Evolutionary conservation across 37 sponge, comb jelly and placozoan genomes (phyloP).

Genomic region (Mnemiopsis leidyi): DNA sequence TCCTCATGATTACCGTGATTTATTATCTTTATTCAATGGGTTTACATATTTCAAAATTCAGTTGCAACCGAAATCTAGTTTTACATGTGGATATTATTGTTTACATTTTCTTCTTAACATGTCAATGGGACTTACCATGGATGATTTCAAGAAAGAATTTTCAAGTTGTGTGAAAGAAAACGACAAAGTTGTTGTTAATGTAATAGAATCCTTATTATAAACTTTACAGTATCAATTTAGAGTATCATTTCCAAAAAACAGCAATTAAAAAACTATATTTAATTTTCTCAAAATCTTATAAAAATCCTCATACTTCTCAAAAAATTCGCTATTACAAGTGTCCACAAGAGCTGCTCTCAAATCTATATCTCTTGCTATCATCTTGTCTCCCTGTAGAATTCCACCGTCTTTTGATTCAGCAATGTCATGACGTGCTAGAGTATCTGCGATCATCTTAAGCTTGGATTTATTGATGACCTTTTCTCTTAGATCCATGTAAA

Average conservation of each 20-base stretch:
- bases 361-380: not conserved
- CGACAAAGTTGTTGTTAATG: not conserved
- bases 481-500: not conserved
- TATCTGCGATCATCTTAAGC: not conserved
- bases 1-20: not conserved
- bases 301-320: not conserved
- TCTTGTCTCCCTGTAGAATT: not conserved
- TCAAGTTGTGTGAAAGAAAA: not conserved
- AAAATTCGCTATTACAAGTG: not conserved
- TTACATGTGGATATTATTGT: conserved; percentile 18
- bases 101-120: not conserved
- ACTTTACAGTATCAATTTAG: too few relatives aligned
- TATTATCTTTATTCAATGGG: not conserved
- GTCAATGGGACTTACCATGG: not conserved
- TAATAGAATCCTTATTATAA: not conserved
- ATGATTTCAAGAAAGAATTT: not conserved
- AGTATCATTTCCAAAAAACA: not conserved
- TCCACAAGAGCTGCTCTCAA: not conserved
- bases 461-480: not conserved
- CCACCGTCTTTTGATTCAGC: not conserved
- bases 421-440: not conserved
- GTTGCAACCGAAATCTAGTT: not conserved
- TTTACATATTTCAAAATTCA: not conserved
- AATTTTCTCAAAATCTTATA: not conserved
- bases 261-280: not conserved